Conservation (phyloP, 2,888 invertebrate genomes). For the Dendrolimus pini region DNA sequence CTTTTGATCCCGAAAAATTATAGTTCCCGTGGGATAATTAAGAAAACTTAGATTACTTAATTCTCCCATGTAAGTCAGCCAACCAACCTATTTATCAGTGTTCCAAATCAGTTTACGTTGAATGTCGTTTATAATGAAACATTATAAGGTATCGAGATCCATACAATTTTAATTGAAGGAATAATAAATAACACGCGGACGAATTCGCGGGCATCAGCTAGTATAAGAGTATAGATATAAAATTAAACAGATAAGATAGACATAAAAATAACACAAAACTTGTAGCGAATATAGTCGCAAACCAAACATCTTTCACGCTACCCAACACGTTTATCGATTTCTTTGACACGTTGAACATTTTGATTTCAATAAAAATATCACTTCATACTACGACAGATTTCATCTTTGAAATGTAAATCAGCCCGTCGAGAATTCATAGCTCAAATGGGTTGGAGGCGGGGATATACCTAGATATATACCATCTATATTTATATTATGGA, state of each 20-base stretch:
- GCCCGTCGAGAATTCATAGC: slow-evolving; percentile 39
- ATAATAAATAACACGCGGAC: no score
- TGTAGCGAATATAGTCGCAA: background rate
- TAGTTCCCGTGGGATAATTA: no score
- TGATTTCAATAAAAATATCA: slow-evolving; percentile 24
- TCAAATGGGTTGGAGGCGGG: slow-evolving; percentile 34
- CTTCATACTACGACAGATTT: slow-evolving; percentile 33
- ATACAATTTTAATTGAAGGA: no score
- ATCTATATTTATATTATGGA: background rate
- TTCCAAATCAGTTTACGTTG: no score
- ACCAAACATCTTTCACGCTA: background rate
- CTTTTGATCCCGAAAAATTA: no score
- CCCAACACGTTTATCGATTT: slow-evolving; percentile 17
- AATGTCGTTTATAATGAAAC: no score
- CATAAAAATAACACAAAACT: background rate
- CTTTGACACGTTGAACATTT: slow-evolving; percentile 23
- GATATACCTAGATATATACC: slow-evolving; percentile 14
- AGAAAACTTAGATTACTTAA: no score
- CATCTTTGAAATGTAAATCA: slow-evolving; percentile 55
- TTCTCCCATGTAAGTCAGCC: no score
- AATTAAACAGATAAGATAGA: background rate
- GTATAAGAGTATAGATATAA: no score
- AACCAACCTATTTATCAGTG: no score
- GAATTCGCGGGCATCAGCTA: no score
- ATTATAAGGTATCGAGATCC: no score